Base-by-base conservation (phyloP, 2,888 invertebrate species). In the Meiosimyza decipiens region DNA sequence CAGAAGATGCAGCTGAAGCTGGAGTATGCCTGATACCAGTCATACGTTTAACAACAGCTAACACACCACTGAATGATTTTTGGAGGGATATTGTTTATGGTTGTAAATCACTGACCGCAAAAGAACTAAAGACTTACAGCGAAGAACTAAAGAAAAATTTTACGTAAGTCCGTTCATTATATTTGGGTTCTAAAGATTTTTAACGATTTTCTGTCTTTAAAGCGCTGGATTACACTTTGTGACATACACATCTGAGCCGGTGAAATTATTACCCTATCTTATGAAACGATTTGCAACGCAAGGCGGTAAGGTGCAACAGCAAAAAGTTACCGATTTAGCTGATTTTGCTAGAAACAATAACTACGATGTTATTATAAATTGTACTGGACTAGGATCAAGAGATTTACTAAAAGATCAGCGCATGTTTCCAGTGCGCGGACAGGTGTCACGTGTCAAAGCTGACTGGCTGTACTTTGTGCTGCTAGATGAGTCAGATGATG, bases 331-430 rank as follows among this genome's bases (percentile, higher is more conserved):
- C 13, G 83, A 88, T 66, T 82, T 92, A 0, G 83, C 90, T 6
- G 87, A 89, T 50, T 83, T 91, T 18, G 78, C 86, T 1, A 55
- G 69, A 0, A 78, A 77, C 0, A 80, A 80, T 0, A 84, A 86
- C 0, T 92, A 88, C 80, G 92, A 94, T 82, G 88, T 94, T 0
- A 88, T 96, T n/a, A 89, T 96, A 59, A 95, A 96, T 84, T 96
- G 95, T 79, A 89, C 91, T 1, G 96, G 86, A 0, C 81, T 95
- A 1, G 91, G 91, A 1, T 91, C 95, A 0, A 88, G 88, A 77
- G 76, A 88, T 11, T 83, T 95, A 0, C 89, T 91, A 1, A 88
- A 89, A 0, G 95, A 96, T 87, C 77, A 84, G 0, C 82, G 83
- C 51, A 88, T 94, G 64, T 86, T 87, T 71, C 90, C 95, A 2